Evolutionary conservation across 2,888 invertebrate species (phyloP), one percentile per base, ranked within the genome.

Genomic region (Aplocera efformata): DNA sequence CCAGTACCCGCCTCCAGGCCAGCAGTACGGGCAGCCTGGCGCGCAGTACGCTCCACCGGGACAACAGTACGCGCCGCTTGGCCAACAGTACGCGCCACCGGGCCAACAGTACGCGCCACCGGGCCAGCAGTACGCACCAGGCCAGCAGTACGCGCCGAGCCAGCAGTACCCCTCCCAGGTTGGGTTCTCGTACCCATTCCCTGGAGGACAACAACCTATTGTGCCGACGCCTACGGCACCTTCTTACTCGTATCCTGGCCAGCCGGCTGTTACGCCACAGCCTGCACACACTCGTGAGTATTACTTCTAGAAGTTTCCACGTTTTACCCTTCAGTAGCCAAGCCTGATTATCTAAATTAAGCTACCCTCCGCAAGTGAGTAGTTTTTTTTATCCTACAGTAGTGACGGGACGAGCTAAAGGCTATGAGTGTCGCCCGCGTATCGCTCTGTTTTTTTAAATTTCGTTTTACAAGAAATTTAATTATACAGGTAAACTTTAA

Each of bases 1-100:
- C 1, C 42, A 37, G 10, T 42, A 35, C 23, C 35, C 41, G 0
- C 41, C 31, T 69, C 39, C 71, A 63, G 20, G 62, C 59, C 10
- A 77, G 72, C 39, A 40, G 7, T 57, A 70, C 71, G 4, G n/a
- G n/a, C n/a, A n/a, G n/a, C n/a, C n/a, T n/a, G 13, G 13, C 13
- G 13, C 13, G 13, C 13, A 3, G 5, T 3, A 17, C 13, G 3
- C 72, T 32, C 39, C 48, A 7, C 58, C 60, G 3, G 63, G 61
- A 4, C 69, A 67, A 13, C 60, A 42, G 42, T 55, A 53, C 13
- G 51, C 50, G 2, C 58, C 52, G 10, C 59, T 57, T 26, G 56
- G 58, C 1, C 43, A 43, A 11, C 22, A 22, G 34, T 39, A 44
- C 20, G 42, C 38, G 6, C 13, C 13, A 17, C 50, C 40, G 1